Evolutionary conservation across 2,113 vertebrate genomes (phyloP).

Genomic region (Zosterops hypoxanthus): DNA sequence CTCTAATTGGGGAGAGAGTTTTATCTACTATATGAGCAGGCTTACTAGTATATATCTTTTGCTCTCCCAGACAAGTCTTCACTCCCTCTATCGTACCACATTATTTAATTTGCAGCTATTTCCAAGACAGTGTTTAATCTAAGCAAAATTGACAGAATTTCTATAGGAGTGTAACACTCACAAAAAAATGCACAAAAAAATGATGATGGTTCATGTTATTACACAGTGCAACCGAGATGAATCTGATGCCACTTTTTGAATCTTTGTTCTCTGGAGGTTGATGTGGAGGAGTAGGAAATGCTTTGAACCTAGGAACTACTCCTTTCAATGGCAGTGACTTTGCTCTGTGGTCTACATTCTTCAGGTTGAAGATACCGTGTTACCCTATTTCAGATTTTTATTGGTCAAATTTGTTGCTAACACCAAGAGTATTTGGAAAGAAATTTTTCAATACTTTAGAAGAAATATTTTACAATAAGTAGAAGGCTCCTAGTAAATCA

Average conservation of each 20-base stretch:
- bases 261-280: neutral
- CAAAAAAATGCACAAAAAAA: neutral
- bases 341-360: neutral
- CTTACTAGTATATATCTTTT: neutral
- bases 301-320: neutral
- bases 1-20: neutral
- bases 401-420: neutral
- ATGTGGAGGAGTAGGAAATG: neutral
- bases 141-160: neutral
- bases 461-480: neutral
- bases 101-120: constrained; percentile 21
- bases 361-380: neutral
- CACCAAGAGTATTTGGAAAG: neutral
- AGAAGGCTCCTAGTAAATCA: neutral
- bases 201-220: neutral
- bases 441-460: neutral
- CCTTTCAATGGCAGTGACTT: neutral
- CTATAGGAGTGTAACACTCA: neutral
- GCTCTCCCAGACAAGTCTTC: constrained; percentile 11
- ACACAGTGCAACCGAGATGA: neutral
- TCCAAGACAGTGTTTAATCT: neutral
- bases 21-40: neutral
- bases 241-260: neutral
- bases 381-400: neutral
- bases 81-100: neutral